phyloP scores from a whole-genome alignment of 2,113 vertebrate genomes.

The Madoqua kirkii region DNA sequence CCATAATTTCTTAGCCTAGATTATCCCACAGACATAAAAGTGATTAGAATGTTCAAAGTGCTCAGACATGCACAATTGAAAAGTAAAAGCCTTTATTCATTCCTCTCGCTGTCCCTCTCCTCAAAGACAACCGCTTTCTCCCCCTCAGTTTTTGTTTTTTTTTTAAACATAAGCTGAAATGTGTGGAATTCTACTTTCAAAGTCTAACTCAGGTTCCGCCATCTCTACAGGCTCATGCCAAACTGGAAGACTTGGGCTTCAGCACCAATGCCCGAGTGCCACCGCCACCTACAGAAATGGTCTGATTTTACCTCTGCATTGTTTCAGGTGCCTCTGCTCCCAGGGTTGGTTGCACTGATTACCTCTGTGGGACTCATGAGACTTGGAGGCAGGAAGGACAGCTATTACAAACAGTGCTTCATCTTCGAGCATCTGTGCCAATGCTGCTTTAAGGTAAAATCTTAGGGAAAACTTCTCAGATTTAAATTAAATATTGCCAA shows the following conservation, averaged over 20 bases:
- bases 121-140: neutral
- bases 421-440: neutral
- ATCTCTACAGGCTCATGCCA: neutral
- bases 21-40: neutral
- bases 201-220: neutral
- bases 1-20: neutral
- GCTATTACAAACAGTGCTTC: neutral
- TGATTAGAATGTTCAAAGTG: neutral
- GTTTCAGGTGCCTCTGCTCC: neutral
- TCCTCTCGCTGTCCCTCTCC: neutral
- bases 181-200: neutral
- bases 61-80: neutral
- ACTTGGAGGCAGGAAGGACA: neutral
- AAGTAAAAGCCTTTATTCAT: neutral
- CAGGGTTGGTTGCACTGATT: neutral
- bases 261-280: neutral
- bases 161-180: neutral
- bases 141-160: neutral
- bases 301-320: neutral
- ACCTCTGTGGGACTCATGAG: neutral
- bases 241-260: neutral
- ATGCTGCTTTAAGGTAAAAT: neutral
- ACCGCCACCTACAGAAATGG: neutral
- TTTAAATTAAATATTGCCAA: neutral
- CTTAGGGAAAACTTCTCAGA: neutral